Evolutionary conservation across 2,888 invertebrate genomes (phyloP).

Genomic region (Eristalinus aeneus): DNA sequence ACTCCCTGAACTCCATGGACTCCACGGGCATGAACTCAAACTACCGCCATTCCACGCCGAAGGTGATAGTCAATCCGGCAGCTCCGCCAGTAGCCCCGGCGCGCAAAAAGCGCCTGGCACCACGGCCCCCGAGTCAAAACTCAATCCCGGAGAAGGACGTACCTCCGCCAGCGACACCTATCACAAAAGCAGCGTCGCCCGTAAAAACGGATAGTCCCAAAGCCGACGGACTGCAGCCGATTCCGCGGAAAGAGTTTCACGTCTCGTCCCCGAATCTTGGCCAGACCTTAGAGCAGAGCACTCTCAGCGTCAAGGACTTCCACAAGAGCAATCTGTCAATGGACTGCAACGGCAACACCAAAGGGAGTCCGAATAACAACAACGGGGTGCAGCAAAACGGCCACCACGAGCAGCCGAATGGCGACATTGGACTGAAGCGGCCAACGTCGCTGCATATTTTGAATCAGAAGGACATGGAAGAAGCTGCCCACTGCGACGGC

Average conservation of each 20-base stretch:
- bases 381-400: slow-evolving; percentile 30
- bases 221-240: slow-evolving; percentile 13
- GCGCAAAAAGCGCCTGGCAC: slow-evolving; percentile 79
- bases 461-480: slow-evolving; percentile 63
- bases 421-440: slow-evolving; percentile 49
- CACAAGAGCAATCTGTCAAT: slow-evolving; percentile 72
- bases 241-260: slow-evolving; percentile 77
- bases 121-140: slow-evolving; percentile 79
- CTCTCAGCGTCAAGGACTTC: slow-evolving; percentile 53
- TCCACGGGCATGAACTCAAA: slow-evolving; percentile 79
- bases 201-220: slow-evolving; percentile 19
- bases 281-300: slow-evolving; percentile 46
- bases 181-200: slow-evolving; percentile 9
- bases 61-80: slow-evolving; percentile 60
- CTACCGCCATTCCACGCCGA: slow-evolving; percentile 74
- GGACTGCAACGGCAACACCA: slow-evolving; percentile 77
- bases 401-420: slow-evolving; percentile 29
- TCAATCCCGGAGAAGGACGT: slow-evolving; percentile 77
- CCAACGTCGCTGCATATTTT: slow-evolving; percentile 64
- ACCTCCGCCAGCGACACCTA: slow-evolving; percentile 46
- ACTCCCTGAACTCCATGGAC: slow-evolving; percentile 80
- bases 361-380: slow-evolving; percentile 69
- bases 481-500: slow-evolving; percentile 70
- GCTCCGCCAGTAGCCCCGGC: slow-evolving; percentile 75
- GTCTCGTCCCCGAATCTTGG: slow-evolving; percentile 79